Conservation (phyloP, 2,797 vertebrate genomes). For the Pseudochromis fuscus region DNA sequence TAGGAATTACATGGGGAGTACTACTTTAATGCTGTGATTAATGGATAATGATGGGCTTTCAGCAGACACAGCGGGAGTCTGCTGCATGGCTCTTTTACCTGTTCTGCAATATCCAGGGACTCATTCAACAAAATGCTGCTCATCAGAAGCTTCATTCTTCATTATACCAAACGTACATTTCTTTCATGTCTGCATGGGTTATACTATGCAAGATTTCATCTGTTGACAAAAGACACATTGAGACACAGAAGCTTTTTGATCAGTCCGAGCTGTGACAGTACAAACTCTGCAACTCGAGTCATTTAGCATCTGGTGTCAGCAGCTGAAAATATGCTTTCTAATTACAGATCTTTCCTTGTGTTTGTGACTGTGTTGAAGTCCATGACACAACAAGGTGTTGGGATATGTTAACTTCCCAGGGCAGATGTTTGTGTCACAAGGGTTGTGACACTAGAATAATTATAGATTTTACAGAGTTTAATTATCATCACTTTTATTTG, state of each 20-base stretch:
- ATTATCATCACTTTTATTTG: not conserved
- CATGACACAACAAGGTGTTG: not conserved
- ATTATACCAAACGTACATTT: conserved; percentile 17
- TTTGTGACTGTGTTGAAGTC: not conserved
- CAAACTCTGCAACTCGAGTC: not conserved
- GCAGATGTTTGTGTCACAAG: not conserved
- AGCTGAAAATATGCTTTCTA: conserved; percentile 5
- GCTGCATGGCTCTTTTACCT: conserved; percentile 19
- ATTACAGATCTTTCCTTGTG: not conserved
- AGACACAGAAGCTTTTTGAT: conserved; percentile 4
- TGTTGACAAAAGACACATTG: not conserved
- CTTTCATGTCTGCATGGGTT: conserved; percentile 24
- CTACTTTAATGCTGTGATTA: conserved; percentile 52
- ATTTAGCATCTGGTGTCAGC: conserved; percentile 2
- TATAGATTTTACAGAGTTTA: not conserved
- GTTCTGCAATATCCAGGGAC: conserved; percentile 29
- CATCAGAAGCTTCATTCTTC: conserved; percentile 16
- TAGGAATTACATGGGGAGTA: conserved; percentile 19
- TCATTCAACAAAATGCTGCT: conserved; percentile 19
- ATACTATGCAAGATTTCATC: not conserved
- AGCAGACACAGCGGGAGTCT: conserved; percentile 49
- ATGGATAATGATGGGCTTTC: conserved; percentile 64
- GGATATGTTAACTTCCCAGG: not conserved
- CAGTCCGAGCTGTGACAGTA: not conserved
- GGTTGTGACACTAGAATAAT: not conserved